These are phyloP conservation scores for Ophion ellenae DNA, from an alignment of 2,888 invertebrate species.

Conservation along the genomic window DNA sequence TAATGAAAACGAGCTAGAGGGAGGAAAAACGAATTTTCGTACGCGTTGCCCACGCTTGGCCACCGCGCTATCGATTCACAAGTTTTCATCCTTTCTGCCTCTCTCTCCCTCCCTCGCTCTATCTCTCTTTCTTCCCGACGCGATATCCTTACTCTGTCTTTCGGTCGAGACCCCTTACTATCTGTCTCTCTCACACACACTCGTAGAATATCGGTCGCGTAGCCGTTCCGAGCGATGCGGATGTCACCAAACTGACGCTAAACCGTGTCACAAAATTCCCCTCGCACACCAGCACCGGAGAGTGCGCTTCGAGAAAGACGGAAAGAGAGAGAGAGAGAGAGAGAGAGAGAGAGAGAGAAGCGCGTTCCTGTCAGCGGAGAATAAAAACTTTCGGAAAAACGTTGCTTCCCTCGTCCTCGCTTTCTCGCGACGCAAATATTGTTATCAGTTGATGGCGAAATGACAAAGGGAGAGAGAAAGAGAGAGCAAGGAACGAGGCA, in stretches of 20 bases:
- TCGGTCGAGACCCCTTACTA: no score
- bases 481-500: not conserved
- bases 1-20: not conserved
- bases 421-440: not conserved
- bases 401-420: not conserved
- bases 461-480: not conserved
- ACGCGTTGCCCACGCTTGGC: constrained; percentile 77
- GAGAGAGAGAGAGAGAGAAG: no score
- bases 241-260: constrained; percentile 17
- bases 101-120: constrained; percentile 63
- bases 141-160: constrained; percentile 39
- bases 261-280: no score
- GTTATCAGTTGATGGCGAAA: not conserved
- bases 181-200: constrained; percentile 43
- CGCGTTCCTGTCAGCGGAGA: no score
- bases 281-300: no score
- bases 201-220: constrained; percentile 35
- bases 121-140: constrained; percentile 66
- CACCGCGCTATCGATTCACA: constrained; percentile 76
- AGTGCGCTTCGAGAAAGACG: no score
- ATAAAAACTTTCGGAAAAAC: no score
- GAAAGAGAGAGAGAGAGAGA: no score
- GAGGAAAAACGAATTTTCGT: constrained; percentile 52
- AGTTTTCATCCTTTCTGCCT: constrained; percentile 57
- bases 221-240: no score